Evolutionary conservation across 2,888 invertebrate species (phyloP), one percentile per base, ranked within the genome.

Genomic region (Ormyrus pomaceus): DNA sequence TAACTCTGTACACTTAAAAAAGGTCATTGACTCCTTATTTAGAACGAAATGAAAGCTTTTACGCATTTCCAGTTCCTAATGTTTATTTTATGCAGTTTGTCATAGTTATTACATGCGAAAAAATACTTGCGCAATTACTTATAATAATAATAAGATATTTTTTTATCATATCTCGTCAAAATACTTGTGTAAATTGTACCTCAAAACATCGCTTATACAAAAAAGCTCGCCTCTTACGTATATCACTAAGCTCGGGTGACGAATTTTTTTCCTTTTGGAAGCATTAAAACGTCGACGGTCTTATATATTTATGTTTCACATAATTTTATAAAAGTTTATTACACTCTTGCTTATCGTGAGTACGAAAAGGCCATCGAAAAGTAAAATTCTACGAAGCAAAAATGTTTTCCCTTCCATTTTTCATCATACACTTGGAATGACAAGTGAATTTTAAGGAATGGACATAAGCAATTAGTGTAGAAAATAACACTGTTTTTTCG

Each of bases 1-100:
- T 78, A 78, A 65, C 68, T 80, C 74, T 81, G 77, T 83, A 82
- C 81, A 83, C 66, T 84, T 81, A 82, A 76, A 82, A 53, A 62
- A 74, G n/a, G 10, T 55, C n/a, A 65, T 81, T 74, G 55, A 71
- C 73, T 51, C 82, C 65, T 45, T 59, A 6, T 34, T 61, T 62
- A 69, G 9, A 50, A 13, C 62, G 7, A 64, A 62, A 68, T 13
- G 50, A 45, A 78, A 62, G 73, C 13, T 64, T 66, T 74, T 7
- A 51, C 51, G 51, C 62, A 34, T 68, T 48, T 70, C 69, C 61
- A 48, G 50, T n/a, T 45, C 19, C 58, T 68, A 73, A 13, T 50
- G 56, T 53, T 58, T 19, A 19, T 69, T 51, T 68, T 71, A 61
- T 65, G 55, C 55, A 61, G 59, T 61, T 68, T 66, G 46, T 64